Evolutionary conservation across 2,113 vertebrate genomes (phyloP).

Genomic region (Merops nubicus): DNA sequence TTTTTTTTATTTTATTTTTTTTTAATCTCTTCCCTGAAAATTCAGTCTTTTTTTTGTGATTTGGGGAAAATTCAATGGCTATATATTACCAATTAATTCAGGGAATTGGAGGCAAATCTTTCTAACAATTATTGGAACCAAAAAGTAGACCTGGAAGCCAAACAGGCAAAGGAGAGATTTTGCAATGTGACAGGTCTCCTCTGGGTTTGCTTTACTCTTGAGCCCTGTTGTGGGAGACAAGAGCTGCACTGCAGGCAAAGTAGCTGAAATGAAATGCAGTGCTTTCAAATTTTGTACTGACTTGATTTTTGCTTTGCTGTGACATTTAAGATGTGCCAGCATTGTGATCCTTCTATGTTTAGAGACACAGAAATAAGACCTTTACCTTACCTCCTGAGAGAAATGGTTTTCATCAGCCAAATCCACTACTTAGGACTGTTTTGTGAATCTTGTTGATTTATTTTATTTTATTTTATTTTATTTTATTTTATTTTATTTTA

Average conservation of each 20-base stretch:
- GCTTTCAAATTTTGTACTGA: not conserved
- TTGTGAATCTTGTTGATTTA: not conserved
- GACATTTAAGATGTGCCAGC: not conserved
- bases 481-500: not conserved
- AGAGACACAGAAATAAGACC: not conserved
- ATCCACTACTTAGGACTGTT: not conserved
- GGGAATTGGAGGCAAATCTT: not conserved
- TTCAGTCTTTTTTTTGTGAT: not conserved
- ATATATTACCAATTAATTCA: not conserved
- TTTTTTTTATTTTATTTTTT: not conserved
- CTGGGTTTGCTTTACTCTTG: not conserved
- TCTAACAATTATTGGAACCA: not conserved
- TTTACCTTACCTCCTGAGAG: not conserved
- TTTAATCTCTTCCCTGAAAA: not conserved
- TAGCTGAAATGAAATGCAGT: not conserved
- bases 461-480: not conserved
- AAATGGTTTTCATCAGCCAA: not conserved
- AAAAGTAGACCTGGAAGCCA: not conserved
- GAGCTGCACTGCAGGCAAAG: not conserved
- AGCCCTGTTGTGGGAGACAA: not conserved
- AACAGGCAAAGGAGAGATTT: not conserved
- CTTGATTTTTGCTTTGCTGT: not conserved
- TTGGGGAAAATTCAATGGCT: not conserved
- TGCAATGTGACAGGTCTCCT: not conserved
- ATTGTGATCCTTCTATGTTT: not conserved